These are phyloP conservation scores for Apodemus speciosus DNA, from an alignment of 2,113 vertebrate genomes.

Conservation along the genomic window DNA sequence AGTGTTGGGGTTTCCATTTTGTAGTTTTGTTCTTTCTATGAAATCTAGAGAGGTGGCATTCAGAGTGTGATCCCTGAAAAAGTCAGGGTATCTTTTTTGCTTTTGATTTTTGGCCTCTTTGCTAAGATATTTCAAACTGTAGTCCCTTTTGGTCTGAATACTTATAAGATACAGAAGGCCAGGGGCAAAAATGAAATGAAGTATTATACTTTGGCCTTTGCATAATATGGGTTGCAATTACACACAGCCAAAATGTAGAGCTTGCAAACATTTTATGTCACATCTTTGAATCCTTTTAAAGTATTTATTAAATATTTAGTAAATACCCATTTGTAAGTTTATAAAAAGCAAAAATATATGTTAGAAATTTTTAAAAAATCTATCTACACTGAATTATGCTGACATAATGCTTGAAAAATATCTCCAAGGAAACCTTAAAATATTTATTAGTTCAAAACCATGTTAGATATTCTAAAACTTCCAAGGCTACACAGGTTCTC, in stretches of 20 bases:
- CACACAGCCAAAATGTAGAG: background rate
- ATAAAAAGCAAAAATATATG: constrained; percentile 47
- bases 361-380: constrained; percentile 10
- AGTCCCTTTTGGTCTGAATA: constrained; percentile 18
- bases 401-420: constrained; percentile 52
- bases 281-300: constrained; percentile 44
- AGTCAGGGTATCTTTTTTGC: background rate
- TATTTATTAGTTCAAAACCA: constrained; percentile 68
- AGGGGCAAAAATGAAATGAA: constrained; percentile 29
- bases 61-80: background rate
- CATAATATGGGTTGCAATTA: constrained; percentile 50
- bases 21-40: background rate
- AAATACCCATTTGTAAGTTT: constrained; percentile 16
- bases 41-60: background rate
- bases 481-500: constrained; percentile 32
- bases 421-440: constrained; percentile 44
- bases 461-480: constrained; percentile 53
- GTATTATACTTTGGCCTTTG: constrained; percentile 33
- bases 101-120: background rate
- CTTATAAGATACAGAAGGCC: constrained; percentile 32
- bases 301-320: constrained; percentile 62
- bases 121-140: constrained; percentile 38
- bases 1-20: background rate
- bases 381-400: constrained; percentile 24
- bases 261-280: constrained; percentile 42